Evolutionary conservation across 2,797 vertebrate species (phyloP).

Genomic region (Ptychobarbus kaznakovi): DNA sequence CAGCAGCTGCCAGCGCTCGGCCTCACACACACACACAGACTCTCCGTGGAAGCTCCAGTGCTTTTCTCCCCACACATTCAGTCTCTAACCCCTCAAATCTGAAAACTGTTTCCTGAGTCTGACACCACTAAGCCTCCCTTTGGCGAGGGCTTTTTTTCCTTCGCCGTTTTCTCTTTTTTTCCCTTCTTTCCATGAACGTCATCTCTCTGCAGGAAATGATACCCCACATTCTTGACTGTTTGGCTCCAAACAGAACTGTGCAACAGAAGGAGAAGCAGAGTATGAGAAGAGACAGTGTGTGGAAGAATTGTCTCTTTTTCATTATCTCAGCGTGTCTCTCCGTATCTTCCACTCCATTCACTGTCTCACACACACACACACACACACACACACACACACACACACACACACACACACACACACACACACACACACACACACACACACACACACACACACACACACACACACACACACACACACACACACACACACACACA

Average conservation of each 20-base stretch:
- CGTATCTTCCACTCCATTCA: slow-evolving; percentile 43
- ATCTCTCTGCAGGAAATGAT: slow-evolving; percentile 72
- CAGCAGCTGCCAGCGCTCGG: slow-evolving; percentile 57
- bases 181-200: slow-evolving; percentile 65
- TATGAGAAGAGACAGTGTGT: slow-evolving; percentile 55
- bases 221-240: slow-evolving; percentile 66
- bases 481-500: neutral
- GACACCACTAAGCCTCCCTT: slow-evolving; percentile 64
- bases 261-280: slow-evolving; percentile 65
- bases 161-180: slow-evolving; percentile 56
- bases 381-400: slow-evolving; percentile 15
- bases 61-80: slow-evolving; percentile 54
- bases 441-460: neutral
- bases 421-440: slow-evolving; percentile 14
- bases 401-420: too few relatives aligned
- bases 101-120: slow-evolving; percentile 62
- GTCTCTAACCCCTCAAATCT: slow-evolving; percentile 58
- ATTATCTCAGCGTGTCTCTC: slow-evolving; percentile 58
- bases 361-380: slow-evolving; percentile 18
- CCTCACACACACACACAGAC: slow-evolving; percentile 55
- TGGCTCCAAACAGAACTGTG: slow-evolving; percentile 64
- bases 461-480: too few relatives aligned
- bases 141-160: slow-evolving; percentile 51
- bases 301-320: slow-evolving; percentile 58
- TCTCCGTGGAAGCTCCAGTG: slow-evolving; percentile 52